A percentile compares a stretch with the other conserved stretches of the same genome.
Conservation (phyloP, 2,113 vertebrate genomes). For the Miniopterus natalensis region DNA sequence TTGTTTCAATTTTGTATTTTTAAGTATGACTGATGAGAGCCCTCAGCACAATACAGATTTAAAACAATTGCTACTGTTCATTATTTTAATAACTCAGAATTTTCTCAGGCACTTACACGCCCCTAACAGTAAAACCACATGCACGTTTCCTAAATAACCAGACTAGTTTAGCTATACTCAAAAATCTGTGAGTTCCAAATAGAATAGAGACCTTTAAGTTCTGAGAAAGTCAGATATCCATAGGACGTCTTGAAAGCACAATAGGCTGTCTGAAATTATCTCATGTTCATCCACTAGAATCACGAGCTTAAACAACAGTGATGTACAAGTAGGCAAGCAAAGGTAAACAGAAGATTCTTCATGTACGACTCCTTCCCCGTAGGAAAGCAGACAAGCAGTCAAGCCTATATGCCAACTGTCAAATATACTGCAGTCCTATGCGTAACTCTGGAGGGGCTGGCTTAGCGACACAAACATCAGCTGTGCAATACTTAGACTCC, state of each 20-base stretch:
- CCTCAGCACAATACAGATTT: background rate
- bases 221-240: constrained; percentile 69
- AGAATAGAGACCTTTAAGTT: constrained; percentile 68
- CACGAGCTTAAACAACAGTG: constrained; percentile 45
- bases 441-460: constrained; percentile 63
- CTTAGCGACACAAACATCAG: constrained; percentile 75
- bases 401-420: constrained; percentile 75
- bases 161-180: constrained; percentile 34
- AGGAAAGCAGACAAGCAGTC: constrained; percentile 63
- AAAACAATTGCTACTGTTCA: constrained; percentile 35
- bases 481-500: constrained; percentile 76
- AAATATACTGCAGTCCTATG: constrained; percentile 71
- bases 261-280: constrained; percentile 62
- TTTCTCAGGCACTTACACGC: constrained; percentile 41
- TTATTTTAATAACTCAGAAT: constrained; percentile 43
- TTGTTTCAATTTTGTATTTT: constrained; percentile 36
- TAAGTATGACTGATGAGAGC: background rate
- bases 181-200: constrained; percentile 30
- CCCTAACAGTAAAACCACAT: constrained; percentile 43
- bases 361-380: background rate
- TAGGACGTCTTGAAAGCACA: constrained; percentile 39
- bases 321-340: constrained; percentile 34
- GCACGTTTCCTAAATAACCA: constrained; percentile 9
- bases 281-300: constrained; percentile 27
- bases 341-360: constrained; percentile 65